Conservation (phyloP, 2,113 vertebrate species). For the Hemiscyllium ocellatum region DNA sequence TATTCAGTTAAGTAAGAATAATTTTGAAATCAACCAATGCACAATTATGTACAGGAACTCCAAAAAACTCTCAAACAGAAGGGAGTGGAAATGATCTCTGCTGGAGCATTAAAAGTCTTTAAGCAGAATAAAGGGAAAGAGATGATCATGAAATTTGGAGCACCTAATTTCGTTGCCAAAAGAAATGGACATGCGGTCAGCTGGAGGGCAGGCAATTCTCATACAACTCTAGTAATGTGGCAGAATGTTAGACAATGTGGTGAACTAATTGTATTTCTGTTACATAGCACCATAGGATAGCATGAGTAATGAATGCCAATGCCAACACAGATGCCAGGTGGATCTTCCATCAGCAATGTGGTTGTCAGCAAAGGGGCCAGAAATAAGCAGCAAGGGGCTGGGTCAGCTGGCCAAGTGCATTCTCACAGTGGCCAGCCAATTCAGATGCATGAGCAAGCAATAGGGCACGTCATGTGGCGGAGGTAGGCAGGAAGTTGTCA, state of each 20-base stretch:
- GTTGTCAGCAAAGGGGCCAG: no score
- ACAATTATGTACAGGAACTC: not conserved
- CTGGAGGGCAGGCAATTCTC: not conserved
- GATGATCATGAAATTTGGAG: not conserved
- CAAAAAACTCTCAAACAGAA: not conserved
- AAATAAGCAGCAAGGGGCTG: no score
- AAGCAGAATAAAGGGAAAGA: not conserved
- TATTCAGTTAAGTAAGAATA: not conserved
- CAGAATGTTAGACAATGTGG: not conserved
- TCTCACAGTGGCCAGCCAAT: no score
- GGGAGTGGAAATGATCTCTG: not conserved
- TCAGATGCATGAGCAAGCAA: no score
- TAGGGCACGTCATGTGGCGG: no score
- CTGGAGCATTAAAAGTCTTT: not conserved
- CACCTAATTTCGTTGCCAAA: not conserved
- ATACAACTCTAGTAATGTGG: not conserved
- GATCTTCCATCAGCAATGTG: no score
- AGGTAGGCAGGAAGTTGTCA: no score
- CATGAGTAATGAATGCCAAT: not conserved
- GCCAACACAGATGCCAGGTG: no score
- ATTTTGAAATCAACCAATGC: not conserved
- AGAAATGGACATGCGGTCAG: not conserved
- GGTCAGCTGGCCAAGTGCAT: no score
- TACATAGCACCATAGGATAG: not conserved
- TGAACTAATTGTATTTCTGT: not conserved